phyloP scores from a whole-genome alignment of 2,888 invertebrate species.

The Lycia hirtaria region DNA sequence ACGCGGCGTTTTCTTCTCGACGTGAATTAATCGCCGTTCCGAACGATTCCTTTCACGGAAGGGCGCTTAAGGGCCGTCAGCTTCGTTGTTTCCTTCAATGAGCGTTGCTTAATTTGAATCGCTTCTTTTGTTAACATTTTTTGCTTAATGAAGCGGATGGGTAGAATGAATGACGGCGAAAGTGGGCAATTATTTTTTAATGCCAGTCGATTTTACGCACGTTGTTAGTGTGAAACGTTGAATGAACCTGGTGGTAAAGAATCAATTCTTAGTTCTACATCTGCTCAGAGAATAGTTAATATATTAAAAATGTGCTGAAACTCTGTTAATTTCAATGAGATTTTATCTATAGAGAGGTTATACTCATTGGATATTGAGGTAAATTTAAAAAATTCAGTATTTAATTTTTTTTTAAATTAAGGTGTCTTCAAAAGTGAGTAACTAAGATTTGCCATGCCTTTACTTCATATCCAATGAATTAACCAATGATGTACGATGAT shows the following conservation, averaged over 20 bases:
- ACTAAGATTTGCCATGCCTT: too few species aligned
- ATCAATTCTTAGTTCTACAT: not conserved
- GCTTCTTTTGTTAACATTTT: conserved; percentile 52
- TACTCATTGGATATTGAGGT: too few species aligned
- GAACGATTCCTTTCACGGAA: conserved; percentile 43
- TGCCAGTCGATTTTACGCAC: conserved; percentile 8
- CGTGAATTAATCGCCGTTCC: conserved; percentile 68
- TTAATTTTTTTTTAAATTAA: too few species aligned
- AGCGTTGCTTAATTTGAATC: conserved; percentile 64
- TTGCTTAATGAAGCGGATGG: conserved; percentile 30
- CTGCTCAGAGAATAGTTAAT: too few species aligned
- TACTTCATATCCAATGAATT: too few species aligned
- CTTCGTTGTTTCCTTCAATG: conserved; percentile 65
- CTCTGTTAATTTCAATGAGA: too few species aligned
- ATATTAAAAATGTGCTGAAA: too few species aligned
- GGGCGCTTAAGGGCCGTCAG: conserved; percentile 50
- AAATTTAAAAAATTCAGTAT: too few species aligned
- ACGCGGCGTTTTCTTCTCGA: conserved; percentile 55
- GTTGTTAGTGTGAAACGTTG: not conserved
- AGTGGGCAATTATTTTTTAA: conserved; percentile 28
- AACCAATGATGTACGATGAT: too few species aligned
- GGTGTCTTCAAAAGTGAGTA: too few species aligned
- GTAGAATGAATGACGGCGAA: conserved; percentile 25
- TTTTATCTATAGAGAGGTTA: too few species aligned
- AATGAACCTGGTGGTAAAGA: not conserved